phyloP scores from a whole-genome alignment of 2,888 invertebrate species.

The Conistra vaccinii region DNA sequence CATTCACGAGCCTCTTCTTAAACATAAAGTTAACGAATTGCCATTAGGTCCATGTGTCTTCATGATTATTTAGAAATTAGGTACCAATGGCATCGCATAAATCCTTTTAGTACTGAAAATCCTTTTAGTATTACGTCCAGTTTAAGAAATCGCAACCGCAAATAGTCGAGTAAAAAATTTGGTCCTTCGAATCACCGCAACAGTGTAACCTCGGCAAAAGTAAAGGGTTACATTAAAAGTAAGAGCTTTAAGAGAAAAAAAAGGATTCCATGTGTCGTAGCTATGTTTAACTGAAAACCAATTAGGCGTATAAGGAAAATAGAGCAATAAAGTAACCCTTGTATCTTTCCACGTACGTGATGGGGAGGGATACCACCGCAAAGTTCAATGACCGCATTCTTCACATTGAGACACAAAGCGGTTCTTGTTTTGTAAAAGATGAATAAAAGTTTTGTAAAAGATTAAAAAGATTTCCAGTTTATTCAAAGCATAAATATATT shows the following conservation, averaged over 20 bases:
- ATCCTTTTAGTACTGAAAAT: background rate
- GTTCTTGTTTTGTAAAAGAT: background rate
- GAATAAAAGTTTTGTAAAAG: background rate
- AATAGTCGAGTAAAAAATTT: too few relatives aligned
- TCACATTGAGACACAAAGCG: background rate
- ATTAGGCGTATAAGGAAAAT: constrained; percentile 23
- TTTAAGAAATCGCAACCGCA: background rate
- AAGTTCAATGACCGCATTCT: background rate
- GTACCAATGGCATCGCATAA: background rate
- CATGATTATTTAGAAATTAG: background rate
- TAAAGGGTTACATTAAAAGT: background rate
- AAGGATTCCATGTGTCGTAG: background rate
- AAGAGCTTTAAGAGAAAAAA: background rate
- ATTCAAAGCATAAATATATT: background rate
- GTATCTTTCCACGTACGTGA: background rate
- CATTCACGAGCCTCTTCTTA: background rate
- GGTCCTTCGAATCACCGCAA: background rate
- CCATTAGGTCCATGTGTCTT: too few relatives aligned
- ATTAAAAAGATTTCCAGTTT: background rate
- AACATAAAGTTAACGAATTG: background rate
- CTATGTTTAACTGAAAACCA: constrained; percentile 31
- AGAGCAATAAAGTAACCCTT: constrained; percentile 7
- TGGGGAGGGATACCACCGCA: background rate
- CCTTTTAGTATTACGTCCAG: background rate
- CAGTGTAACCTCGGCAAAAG: background rate